Base-by-base conservation (phyloP, 2,888 invertebrate genomes). In the Maniola hyperantus region DNA sequence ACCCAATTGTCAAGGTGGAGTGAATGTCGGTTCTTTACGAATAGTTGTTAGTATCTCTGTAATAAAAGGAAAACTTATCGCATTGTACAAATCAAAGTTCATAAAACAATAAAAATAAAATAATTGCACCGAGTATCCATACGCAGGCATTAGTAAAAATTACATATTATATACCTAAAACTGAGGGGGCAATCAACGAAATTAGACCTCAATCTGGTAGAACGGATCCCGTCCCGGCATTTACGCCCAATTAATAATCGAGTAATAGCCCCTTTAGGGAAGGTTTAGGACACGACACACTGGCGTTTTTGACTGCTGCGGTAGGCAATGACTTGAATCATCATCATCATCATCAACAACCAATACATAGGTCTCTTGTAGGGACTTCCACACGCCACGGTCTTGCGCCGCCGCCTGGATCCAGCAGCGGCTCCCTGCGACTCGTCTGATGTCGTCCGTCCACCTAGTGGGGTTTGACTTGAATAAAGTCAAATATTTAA, bases 221-320 rank as follows among this genome's bases (percentile, higher is more conserved):
- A 71, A 69, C 70, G 71, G 77, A 79, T 80, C 78, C 81, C 81
- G 81, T 81, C 79, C 80, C 73, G 68, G 74, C 78, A 83, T 85
- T 83, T 83, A 86, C 85, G 86, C 86, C 85, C 87, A 83, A 87
- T 88, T 88, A 87, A 88, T 87, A 88, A 87, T 82, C 76, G 74
- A 71, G 73, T 83, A 79, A 82, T 84, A 77, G 81, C 75, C 66
- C 61, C 66, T 48, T 61, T 57, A 55, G 61, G 66, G 55, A 61
- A 61, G 60, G 61, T 66, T 66, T 55, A 57, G 61, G 44, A 53
- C 36, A 33, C 53, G 36, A 60, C 65, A 39, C 53, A 65, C 54
- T 65, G 54, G 42, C 48, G 54, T 51, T 15, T 33, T 60, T 34
- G n/a, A 60, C 60, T 10, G 60, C 57, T 58, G 48, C 57, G 36